Evolutionary conservation across 1,140 invertebrate genomes (phyloP), one percentile per base, ranked within the genome.

Genomic region (Orius laevigatus): DNA sequence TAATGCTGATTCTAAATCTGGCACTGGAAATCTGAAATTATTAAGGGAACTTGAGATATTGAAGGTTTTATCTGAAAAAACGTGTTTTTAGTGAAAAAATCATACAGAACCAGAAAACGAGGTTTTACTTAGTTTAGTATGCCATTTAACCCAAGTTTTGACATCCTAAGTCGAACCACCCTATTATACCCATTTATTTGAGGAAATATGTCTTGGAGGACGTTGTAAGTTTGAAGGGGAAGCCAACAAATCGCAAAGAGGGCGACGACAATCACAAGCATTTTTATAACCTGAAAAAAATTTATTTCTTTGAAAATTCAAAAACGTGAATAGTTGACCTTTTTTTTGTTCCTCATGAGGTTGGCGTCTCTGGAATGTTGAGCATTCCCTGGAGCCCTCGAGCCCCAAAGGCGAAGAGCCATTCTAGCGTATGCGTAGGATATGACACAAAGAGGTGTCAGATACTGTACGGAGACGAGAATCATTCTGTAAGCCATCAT

Each of bases 241-340:
- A 85, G 65, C 83, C 83, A 87, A 58, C 81, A 85, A 3, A 85
- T 56, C 0, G 77, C 79, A 55, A 86, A 87, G 6, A 85, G 63
- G 5, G 77, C 69, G 5, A 86, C 82, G 1, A 87, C 81, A 36
- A 84, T 74, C 14, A 84, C 76, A 46, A 86, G 63, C 81, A 86
- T 85, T 69, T 84, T 84, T 53, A 87, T 84, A 12, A 84, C 81
- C 81, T 85, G 67, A 8, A 62, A 63, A 63, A 57, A 53, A 60
- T 12, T 25, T 25, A 4, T 25, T 25, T 25, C 8, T 25, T 25
- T 1, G 16, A 43, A 39, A n/a, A 9, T 35, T n/a, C 8, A 25
- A 25, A 25, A 25, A 25, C 8, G 25, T 38, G n/a, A n/a, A n/a
- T n/a, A n/a, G n/a, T n/a, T 63, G 64, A 84, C 84, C 74, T 81